phyloP scores from a whole-genome alignment of 2,888 invertebrate species.

The Geotrupes spiniger region DNA sequence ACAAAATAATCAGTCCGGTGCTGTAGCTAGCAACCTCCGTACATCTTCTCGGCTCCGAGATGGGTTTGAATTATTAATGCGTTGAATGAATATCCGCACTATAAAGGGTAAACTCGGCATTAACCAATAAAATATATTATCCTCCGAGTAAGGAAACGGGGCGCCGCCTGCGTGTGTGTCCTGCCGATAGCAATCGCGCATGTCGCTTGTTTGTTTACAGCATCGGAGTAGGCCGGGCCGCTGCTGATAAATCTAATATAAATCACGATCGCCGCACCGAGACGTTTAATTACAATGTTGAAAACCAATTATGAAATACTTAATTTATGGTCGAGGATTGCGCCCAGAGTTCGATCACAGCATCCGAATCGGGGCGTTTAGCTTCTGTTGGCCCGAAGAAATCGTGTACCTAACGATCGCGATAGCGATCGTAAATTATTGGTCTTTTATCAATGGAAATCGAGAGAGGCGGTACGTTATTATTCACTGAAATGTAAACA shows the following conservation, averaged over 20 bases:
- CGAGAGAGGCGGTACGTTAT: slow-evolving; percentile 28
- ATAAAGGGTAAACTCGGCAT: slow-evolving; percentile 9
- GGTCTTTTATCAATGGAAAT: slow-evolving; percentile 32
- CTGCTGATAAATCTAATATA: slow-evolving; percentile 42
- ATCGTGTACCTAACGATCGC: slow-evolving; percentile 22
- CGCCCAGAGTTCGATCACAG: slow-evolving; percentile 28
- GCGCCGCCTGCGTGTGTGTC: slow-evolving; percentile 30
- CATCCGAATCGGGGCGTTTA: slow-evolving; percentile 33
- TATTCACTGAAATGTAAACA: slow-evolving; percentile 32
- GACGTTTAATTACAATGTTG: slow-evolving; percentile 49
- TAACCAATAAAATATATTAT: slow-evolving; percentile 19
- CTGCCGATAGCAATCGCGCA: slow-evolving; percentile 41
- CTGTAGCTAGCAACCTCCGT: background rate
- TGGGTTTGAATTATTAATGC: slow-evolving; percentile 11
- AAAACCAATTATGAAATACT: slow-evolving; percentile 49
- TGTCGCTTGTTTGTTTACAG: slow-evolving; percentile 44
- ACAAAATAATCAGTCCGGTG: too few relatives aligned
- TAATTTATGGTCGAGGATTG: slow-evolving; percentile 43
- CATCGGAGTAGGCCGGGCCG: slow-evolving; percentile 37
- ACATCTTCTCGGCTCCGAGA: background rate
- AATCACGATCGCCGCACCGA: slow-evolving; percentile 40
- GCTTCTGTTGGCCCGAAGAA: slow-evolving; percentile 33
- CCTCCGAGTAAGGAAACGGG: slow-evolving; percentile 21
- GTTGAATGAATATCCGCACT: slow-evolving; percentile 8
- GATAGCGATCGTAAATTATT: slow-evolving; percentile 28